Evolutionary conservation across 1,140 invertebrate species (phyloP).

Genomic region (Pteromalus puparum): DNA sequence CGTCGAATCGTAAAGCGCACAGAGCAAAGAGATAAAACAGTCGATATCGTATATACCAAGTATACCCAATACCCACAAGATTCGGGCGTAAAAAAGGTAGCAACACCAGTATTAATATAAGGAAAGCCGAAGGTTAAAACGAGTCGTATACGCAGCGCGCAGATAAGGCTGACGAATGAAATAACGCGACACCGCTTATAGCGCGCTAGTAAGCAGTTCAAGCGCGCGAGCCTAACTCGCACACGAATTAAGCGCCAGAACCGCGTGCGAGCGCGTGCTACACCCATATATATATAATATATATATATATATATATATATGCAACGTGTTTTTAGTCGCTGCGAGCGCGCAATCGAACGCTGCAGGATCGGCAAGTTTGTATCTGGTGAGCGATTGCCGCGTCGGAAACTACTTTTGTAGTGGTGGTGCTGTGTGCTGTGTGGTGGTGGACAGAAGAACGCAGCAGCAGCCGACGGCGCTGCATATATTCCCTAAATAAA

Average conservation of each 20-base stretch:
- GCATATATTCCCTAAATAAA: slow-evolving; percentile 40
- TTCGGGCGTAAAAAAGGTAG: no score
- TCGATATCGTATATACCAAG: no score
- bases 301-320: no score
- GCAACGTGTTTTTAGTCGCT: neutral
- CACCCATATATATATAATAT: no score
- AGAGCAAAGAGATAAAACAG: no score
- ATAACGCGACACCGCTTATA: neutral
- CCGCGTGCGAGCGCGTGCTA: no score
- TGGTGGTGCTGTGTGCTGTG: no score
- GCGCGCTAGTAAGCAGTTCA: no score
- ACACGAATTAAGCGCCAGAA: no score
- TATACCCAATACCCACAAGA: no score
- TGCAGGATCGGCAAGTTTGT: neutral
- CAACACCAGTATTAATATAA: neutral
- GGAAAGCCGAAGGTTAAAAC: neutral
- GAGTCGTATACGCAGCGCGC: neutral
- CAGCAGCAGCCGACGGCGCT: neutral
- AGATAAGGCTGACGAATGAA: neutral
- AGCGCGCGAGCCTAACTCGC: neutral
- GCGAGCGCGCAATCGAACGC: neutral
- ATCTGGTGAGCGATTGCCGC: neutral
- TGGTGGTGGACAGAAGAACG: neutral
- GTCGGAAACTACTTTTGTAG: neutral
- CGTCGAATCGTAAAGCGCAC: no score